Percentiles rank a stretch among this genome's conserved stretches.
Evolutionary conservation across 1,140 invertebrate genomes (phyloP).

Genomic region (Heliconius eleuchia): DNA sequence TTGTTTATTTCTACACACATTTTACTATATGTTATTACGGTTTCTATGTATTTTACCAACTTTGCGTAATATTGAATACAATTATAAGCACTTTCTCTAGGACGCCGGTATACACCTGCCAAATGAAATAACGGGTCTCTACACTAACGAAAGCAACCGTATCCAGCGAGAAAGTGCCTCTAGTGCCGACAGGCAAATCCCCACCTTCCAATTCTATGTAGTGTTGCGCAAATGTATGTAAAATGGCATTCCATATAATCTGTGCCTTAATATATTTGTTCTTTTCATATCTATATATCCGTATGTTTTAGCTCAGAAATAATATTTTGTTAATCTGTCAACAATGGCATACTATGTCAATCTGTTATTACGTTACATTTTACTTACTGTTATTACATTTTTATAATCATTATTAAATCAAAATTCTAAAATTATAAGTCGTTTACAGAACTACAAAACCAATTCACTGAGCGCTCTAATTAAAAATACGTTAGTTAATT

Average conservation of each 20-base stretch:
- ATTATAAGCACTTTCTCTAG: slow-evolving; percentile 74
- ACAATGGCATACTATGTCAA: background rate
- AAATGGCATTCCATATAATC: slow-evolving; percentile 49
- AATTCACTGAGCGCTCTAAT: background rate
- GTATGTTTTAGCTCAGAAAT: background rate
- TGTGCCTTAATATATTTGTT: slow-evolving; percentile 4
- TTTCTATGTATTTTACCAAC: slow-evolving; percentile 18
- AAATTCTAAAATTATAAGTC: background rate
- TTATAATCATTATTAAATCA: background rate
- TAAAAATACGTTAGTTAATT: slow-evolving; percentile 28
- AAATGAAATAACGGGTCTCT: slow-evolving; percentile 73
- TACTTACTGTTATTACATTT: background rate
- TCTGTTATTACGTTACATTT: background rate
- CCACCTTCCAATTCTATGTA: slow-evolving; percentile 54
- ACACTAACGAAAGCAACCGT: slow-evolving; percentile 75
- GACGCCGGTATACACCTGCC: slow-evolving; percentile 67
- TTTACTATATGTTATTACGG: background rate
- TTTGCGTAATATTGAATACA: slow-evolving; percentile 38
- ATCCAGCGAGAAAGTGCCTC: slow-evolving; percentile 67
- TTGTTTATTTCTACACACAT: background rate
- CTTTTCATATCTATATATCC: background rate
- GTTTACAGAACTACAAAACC: background rate
- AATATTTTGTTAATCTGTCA: background rate
- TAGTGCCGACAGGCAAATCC: slow-evolving; percentile 33
- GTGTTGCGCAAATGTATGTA: slow-evolving; percentile 67